These are phyloP conservation scores for Micrastur ruficollis DNA, from an alignment of 2,797 vertebrate species.

Conservation along the genomic window DNA sequence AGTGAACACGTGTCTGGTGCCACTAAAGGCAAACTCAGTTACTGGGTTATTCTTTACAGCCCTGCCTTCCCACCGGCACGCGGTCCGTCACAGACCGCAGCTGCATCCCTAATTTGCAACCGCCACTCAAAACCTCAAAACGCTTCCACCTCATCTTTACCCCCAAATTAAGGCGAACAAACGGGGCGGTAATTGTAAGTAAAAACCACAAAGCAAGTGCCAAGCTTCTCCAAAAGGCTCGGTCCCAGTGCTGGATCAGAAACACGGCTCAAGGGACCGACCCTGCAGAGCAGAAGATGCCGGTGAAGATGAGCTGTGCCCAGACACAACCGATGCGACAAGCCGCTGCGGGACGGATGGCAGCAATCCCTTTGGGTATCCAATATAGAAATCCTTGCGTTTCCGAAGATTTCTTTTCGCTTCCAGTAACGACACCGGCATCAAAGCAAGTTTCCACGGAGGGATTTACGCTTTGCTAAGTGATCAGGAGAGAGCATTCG, in stretches of 20 bases:
- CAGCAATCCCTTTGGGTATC: accelerated
- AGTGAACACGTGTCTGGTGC: accelerated
- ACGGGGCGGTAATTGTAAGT: background rate
- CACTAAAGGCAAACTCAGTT: background rate
- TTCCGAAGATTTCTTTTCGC: background rate
- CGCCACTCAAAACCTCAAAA: background rate
- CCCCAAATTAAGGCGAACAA: background rate
- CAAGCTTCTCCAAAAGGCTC: background rate
- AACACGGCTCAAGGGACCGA: background rate
- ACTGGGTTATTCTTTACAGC: background rate
- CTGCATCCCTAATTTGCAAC: background rate
- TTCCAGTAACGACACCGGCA: background rate
- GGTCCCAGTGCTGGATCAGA: accelerated
- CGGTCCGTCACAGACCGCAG: background rate
- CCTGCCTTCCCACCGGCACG: accelerated
- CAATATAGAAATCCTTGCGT: accelerated
- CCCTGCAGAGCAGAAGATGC: background rate
- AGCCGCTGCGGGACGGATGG: accelerated
- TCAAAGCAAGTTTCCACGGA: background rate
- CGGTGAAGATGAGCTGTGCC: background rate
- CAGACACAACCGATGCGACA: background rate
- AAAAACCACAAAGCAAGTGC: background rate
- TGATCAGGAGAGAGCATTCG: background rate
- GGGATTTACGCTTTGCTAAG: background rate
- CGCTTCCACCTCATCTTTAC: accelerated